Percentiles rank a stretch among this genome's conserved stretches.
These are phyloP conservation scores for Globodera ellingtonae DNA, from an alignment of 1,140 invertebrate genomes.

Conservation along the genomic window DNA sequence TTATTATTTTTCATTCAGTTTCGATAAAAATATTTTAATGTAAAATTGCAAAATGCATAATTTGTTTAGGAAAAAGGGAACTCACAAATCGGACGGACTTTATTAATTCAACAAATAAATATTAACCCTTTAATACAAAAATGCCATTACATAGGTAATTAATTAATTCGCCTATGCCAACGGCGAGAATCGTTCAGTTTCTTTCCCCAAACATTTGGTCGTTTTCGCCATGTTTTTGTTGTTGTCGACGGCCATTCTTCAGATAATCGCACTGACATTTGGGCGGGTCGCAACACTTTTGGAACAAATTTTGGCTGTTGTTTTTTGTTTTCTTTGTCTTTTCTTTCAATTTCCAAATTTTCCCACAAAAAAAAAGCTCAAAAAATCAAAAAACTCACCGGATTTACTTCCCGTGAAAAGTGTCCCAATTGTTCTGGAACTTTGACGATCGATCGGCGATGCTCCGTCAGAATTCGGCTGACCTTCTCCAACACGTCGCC, in stretches of 20 bases:
- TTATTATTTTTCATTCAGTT: too few relatives aligned
- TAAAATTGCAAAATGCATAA: too few relatives aligned
- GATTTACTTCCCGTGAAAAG: conserved; percentile 21
- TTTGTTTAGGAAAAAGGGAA: too few relatives aligned
- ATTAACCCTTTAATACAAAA: too few relatives aligned
- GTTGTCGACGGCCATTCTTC: background rate
- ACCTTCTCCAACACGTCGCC: conserved; percentile 24
- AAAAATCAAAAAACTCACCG: conserved; percentile 6
- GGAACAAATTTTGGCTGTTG: background rate
- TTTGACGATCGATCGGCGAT: conserved; percentile 34
- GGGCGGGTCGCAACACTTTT: conserved; percentile 56
- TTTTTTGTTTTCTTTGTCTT: background rate
- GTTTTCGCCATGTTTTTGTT: too few relatives aligned
- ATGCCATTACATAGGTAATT: too few relatives aligned
- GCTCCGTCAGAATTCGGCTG: conserved; percentile 26
- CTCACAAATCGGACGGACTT: too few relatives aligned
- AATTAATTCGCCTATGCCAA: too few relatives aligned
- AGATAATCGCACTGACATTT: conserved; percentile 53
- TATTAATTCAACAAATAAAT: too few relatives aligned
- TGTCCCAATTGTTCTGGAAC: conserved; percentile 47
- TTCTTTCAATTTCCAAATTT: background rate
- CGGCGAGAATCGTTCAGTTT: too few relatives aligned
- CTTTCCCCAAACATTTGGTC: too few relatives aligned
- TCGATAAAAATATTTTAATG: too few relatives aligned
- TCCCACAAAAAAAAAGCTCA: background rate